phyloP scores from a whole-genome alignment of 2,888 invertebrate species.

The Archaeoteleia sp. region DNA sequence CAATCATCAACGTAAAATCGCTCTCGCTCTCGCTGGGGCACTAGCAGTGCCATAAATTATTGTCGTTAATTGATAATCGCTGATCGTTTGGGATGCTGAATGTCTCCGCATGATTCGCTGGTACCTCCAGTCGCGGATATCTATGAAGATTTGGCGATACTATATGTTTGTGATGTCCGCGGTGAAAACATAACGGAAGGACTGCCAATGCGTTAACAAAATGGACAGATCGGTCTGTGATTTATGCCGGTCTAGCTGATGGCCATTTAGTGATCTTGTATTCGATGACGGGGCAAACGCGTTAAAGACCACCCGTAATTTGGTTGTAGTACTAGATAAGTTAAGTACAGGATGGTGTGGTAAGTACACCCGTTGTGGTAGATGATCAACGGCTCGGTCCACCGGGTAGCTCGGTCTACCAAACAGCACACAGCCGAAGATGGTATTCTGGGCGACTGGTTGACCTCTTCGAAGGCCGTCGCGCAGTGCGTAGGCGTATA shows the following conservation, averaged over 20 bases:
- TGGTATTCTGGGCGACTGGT: slow-evolving; percentile 14
- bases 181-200: too few relatives aligned
- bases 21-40: too few relatives aligned
- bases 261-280: slow-evolving; percentile 26
- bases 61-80: too few relatives aligned
- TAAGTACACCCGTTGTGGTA: slow-evolving; percentile 7
- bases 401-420: too few relatives aligned
- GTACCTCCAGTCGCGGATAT: too few relatives aligned
- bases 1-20: too few relatives aligned
- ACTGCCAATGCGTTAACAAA: slow-evolving; percentile 16
- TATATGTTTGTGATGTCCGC: too few relatives aligned
- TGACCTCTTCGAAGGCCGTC: slow-evolving; percentile 4
- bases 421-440: too few relatives aligned
- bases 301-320: slow-evolving; percentile 41
- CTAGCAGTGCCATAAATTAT: too few relatives aligned
- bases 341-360: slow-evolving; percentile 28
- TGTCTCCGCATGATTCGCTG: too few relatives aligned
- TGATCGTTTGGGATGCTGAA: too few relatives aligned
- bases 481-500: slow-evolving; percentile 5
- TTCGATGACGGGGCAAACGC: slow-evolving; percentile 21
- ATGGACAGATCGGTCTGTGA: slow-evolving; percentile 16
- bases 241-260: slow-evolving; percentile 23
- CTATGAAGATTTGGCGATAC: too few relatives aligned
- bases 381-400: neutral
- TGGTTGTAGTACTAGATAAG: slow-evolving; percentile 24